Conservation (phyloP, 1,140 invertebrate species). For the Amphibalanus amphitrite region DNA sequence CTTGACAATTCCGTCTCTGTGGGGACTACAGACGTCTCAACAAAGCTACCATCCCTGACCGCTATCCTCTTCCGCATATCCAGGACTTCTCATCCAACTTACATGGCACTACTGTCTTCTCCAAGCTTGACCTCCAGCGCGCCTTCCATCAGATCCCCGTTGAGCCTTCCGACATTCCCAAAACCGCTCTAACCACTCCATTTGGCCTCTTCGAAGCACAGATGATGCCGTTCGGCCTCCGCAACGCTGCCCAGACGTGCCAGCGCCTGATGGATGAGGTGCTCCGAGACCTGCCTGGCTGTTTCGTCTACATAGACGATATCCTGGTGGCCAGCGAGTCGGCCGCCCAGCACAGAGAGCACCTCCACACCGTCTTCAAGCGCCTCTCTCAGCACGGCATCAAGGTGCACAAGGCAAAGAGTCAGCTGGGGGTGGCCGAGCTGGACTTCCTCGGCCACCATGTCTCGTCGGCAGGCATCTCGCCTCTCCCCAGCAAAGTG, state of each 20-base stretch:
- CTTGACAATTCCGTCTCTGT: slow-evolving; percentile 23
- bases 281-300: slow-evolving; percentile 20
- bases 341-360: slow-evolving; percentile 19
- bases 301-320: slow-evolving; percentile 32
- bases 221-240: slow-evolving; percentile 28
- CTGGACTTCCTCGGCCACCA: slow-evolving; percentile 23
- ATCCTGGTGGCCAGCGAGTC: slow-evolving; percentile 27
- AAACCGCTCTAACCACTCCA: slow-evolving; percentile 22
- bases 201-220: slow-evolving; percentile 25
- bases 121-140: slow-evolving; percentile 15
- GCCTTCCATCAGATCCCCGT: slow-evolving; percentile 20
- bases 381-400: slow-evolving; percentile 20
- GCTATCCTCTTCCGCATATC: slow-evolving; percentile 25
- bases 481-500: slow-evolving; percentile 21
- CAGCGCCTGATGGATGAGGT: slow-evolving; percentile 31
- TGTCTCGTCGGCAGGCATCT: slow-evolving; percentile 21
- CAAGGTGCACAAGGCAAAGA: slow-evolving; percentile 4
- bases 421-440: slow-evolving; percentile 6
- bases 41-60: slow-evolving; percentile 24
- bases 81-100: slow-evolving; percentile 15
- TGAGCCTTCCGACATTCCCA: slow-evolving; percentile 15
- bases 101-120: slow-evolving; percentile 15
- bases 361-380: slow-evolving; percentile 20
- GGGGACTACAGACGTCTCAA: slow-evolving; percentile 32
- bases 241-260: slow-evolving; percentile 30